A percentile compares a stretch with the other conserved stretches of the same genome.
phyloP scores from a whole-genome alignment of 2,113 vertebrate genomes.

The Lycaon pictus region DNA sequence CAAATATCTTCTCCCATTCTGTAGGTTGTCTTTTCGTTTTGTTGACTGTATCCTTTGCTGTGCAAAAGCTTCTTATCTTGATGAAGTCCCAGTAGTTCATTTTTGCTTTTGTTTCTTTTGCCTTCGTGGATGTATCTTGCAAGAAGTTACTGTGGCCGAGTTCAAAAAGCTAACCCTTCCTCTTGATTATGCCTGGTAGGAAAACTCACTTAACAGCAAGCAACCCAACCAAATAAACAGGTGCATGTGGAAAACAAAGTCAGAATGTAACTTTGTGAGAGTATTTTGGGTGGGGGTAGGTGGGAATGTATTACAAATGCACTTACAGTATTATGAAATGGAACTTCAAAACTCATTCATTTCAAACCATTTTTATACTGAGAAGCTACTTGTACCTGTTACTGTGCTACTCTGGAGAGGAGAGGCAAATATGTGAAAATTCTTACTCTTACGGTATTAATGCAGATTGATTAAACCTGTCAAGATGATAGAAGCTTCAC shows the following conservation, averaged over 20 bases:
- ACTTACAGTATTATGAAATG: neutral
- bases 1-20: too few relatives aligned
- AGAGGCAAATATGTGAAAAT: neutral
- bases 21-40: too few relatives aligned
- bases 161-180: neutral
- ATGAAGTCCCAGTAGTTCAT: too few relatives aligned
- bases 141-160: too few relatives aligned
- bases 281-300: neutral
- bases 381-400: neutral
- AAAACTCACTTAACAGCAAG: neutral
- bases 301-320: constrained; percentile 42
- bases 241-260: neutral
- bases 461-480: neutral
- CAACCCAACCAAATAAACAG: neutral
- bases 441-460: neutral
- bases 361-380: neutral
- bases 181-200: neutral
- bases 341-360: neutral
- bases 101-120: too few relatives aligned
- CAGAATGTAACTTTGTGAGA: neutral
- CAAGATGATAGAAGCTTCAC: neutral
- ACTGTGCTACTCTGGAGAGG: neutral
- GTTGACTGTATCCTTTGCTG: too few relatives aligned
- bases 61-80: too few relatives aligned
- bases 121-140: too few relatives aligned